phyloP scores from a whole-genome alignment of 1,140 invertebrate species.

The Eumaeus atala region DNA sequence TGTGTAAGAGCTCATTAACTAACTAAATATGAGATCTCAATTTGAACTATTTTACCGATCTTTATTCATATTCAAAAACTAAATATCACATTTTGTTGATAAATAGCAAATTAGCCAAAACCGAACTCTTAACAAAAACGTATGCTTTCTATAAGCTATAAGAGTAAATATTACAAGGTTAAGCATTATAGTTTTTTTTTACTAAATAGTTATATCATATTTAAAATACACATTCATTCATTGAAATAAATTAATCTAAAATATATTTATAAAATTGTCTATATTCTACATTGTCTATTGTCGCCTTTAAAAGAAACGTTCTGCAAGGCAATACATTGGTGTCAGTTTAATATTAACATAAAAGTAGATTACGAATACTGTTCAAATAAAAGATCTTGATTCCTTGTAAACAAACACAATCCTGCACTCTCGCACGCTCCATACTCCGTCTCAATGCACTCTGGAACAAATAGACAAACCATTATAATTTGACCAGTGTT shows the following conservation, averaged over 20 bases:
- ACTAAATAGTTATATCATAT: neutral
- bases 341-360: conserved; percentile 25
- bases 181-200: neutral
- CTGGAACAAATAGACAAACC: conserved; percentile 2
- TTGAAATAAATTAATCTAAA: conserved; percentile 10
- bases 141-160: conserved; percentile 3
- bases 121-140: conserved; percentile 20
- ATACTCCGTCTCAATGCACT: conserved; percentile 14
- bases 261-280: conserved; percentile 4
- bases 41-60: conserved; percentile 66
- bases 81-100: conserved; percentile 63
- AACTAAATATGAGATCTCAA: conserved; percentile 68
- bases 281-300: conserved; percentile 3
- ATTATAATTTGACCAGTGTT: neutral
- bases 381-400: conserved; percentile 67
- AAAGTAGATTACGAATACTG: conserved; percentile 69
- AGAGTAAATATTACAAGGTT: neutral
- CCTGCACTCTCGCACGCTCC: neutral
- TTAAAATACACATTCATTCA: conserved; percentile 1
- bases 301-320: neutral
- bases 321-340: conserved; percentile 14
- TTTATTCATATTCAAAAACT: conserved; percentile 47
- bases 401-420: conserved; percentile 33
- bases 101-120: conserved; percentile 17
- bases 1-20: conserved; percentile 57